Percentiles rank a stretch among this genome's conserved stretches.
Conservation (phyloP, 2,797 vertebrate genomes). For the Sebastolobus altivelis region DNA sequence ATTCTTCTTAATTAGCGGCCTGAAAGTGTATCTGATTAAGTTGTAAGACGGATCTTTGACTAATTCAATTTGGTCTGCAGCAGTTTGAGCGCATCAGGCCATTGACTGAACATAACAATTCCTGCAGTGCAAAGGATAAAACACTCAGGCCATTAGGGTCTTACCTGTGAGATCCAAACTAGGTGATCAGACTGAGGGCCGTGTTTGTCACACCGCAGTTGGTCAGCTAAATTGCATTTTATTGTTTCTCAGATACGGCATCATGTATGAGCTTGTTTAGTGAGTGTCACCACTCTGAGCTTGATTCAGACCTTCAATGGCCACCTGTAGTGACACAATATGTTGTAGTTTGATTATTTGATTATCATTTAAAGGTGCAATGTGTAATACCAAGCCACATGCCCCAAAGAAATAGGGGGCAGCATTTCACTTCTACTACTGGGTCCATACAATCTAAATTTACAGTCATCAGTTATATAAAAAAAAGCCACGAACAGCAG, state of each 20-base stretch:
- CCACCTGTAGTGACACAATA: slow-evolving; percentile 24
- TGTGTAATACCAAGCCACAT: too few relatives aligned
- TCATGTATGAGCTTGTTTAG: slow-evolving; percentile 28
- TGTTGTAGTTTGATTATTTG: slow-evolving; percentile 49
- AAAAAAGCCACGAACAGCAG: too few relatives aligned
- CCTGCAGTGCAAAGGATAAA: slow-evolving; percentile 63
- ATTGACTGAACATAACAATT: slow-evolving; percentile 66
- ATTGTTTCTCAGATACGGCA: slow-evolving; percentile 13
- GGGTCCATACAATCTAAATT: too few relatives aligned
- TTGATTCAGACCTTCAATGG: slow-evolving; percentile 26
- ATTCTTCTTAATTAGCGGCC: slow-evolving; percentile 86
- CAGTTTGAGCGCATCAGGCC: slow-evolving; percentile 65
- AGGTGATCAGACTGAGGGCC: slow-evolving; percentile 25
- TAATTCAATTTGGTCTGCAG: slow-evolving; percentile 82
- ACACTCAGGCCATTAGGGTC: slow-evolving; percentile 30
- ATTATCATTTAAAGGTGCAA: slow-evolving; percentile 28
- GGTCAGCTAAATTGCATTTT: slow-evolving; percentile 35
- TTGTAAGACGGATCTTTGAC: slow-evolving; percentile 79
- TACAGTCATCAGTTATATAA: too few relatives aligned
- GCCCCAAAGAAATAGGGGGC: too few relatives aligned
- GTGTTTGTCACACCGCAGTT: slow-evolving; percentile 33
- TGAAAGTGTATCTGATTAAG: slow-evolving; percentile 85
- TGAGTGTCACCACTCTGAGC: slow-evolving; percentile 19
- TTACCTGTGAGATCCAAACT: slow-evolving; percentile 53
- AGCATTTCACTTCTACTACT: too few relatives aligned